Percentiles rank a stretch among this genome's conserved stretches.
Conservation (phyloP, 2,113 vertebrate genomes). For the Erinaceus europaeus region DNA sequence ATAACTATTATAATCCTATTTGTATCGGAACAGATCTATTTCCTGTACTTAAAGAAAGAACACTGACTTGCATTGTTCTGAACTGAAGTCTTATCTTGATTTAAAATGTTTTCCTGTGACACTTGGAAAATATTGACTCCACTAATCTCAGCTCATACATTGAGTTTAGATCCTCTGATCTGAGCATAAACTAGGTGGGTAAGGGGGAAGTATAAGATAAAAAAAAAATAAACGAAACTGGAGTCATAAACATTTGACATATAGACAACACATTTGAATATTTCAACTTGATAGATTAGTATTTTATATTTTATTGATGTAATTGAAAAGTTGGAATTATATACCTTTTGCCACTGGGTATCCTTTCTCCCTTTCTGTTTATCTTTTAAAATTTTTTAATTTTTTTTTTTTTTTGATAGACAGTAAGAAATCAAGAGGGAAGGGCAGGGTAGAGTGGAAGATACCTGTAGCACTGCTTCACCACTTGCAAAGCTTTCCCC, state of each 20-base stretch:
- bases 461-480: no score
- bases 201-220: neutral
- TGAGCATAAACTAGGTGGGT: neutral
- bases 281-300: neutral
- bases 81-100: neutral
- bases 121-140: neutral
- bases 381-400: neutral
- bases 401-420: neutral
- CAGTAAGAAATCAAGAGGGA: no score
- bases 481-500: no score
- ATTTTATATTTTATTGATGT: neutral
- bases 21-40: neutral
- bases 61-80: neutral
- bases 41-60: conserved; percentile 5
- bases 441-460: no score
- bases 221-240: neutral
- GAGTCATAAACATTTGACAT: neutral
- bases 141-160: neutral
- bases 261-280: neutral
- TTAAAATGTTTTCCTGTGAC: conserved; percentile 9
- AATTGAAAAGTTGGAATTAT: neutral
- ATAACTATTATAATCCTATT: neutral
- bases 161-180: neutral
- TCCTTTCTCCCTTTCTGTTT: no score
- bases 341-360: neutral